Conservation (phyloP, 2,888 invertebrate species). For the Pollenia angustigena region DNA sequence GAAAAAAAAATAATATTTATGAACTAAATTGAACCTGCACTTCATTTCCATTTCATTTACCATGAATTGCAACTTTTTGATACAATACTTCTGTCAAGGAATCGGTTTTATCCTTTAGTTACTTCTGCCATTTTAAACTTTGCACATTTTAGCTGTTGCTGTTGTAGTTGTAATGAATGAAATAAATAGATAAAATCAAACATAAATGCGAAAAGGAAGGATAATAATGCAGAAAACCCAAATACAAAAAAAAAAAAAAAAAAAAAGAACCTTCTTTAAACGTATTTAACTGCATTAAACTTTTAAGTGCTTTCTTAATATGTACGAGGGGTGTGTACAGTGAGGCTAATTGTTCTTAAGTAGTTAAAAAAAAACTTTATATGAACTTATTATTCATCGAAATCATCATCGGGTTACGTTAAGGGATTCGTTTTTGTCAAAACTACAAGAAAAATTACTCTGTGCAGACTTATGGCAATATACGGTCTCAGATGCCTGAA, state of each 20-base stretch:
- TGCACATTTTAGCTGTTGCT: constrained; percentile 1
- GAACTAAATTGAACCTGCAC: constrained; percentile 6
- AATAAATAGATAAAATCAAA: constrained; percentile 39
- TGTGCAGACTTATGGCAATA: too few relatives aligned
- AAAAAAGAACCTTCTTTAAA: constrained; percentile 76
- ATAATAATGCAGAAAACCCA: not conserved
- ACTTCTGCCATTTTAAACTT: constrained; percentile 29
- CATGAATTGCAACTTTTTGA: constrained; percentile 29
- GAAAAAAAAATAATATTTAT: not conserved
- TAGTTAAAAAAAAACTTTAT: too few relatives aligned
- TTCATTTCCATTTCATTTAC: constrained; percentile 42
- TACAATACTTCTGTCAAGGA: not conserved
- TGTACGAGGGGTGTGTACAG: constrained; percentile 17
- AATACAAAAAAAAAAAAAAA: constrained; percentile 7
- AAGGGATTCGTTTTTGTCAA: too few relatives aligned
- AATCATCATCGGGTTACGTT: too few relatives aligned
- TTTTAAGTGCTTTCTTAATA: constrained; percentile 73
- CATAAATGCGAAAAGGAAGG: not conserved
- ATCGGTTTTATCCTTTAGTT: not conserved
- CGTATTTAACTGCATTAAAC: constrained; percentile 82
- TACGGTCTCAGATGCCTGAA: too few relatives aligned
- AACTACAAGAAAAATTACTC: too few relatives aligned
- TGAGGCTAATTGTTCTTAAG: too few relatives aligned
- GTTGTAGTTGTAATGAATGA: constrained; percentile 1
- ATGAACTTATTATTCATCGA: too few relatives aligned